Evolutionary conservation across 2,888 invertebrate genomes (phyloP).

Genomic region (Drosophila sordidapex): DNA sequence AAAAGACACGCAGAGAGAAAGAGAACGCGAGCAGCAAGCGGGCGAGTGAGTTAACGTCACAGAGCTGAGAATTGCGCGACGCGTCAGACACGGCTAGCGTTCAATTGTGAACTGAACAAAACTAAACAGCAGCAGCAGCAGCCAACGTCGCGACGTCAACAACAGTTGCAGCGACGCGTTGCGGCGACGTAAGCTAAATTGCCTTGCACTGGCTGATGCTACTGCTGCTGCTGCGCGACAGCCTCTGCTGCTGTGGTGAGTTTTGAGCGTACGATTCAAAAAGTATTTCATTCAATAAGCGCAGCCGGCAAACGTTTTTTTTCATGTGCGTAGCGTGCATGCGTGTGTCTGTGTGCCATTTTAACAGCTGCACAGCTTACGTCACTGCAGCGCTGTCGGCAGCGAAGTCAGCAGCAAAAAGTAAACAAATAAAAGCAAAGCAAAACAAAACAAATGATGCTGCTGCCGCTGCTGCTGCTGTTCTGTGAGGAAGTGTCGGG

Average conservation of each 20-base stretch:
- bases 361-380: constrained; percentile 67
- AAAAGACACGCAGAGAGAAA: constrained; percentile 9
- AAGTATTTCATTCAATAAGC: constrained; percentile 71
- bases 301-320: constrained; percentile 65
- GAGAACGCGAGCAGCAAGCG: constrained; percentile 14
- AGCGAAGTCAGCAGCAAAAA: constrained; percentile 41
- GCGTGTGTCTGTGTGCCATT: constrained; percentile 47
- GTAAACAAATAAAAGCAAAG: constrained; percentile 69
- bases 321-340: constrained; percentile 7
- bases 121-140: constrained; percentile 24
- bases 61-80: constrained; percentile 45
- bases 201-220: constrained; percentile 34
- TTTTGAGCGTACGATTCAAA: constrained; percentile 47
- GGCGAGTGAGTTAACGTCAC: constrained; percentile 29
- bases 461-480: constrained; percentile 15
- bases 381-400: constrained; percentile 49
- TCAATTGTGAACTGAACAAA: constrained; percentile 68
- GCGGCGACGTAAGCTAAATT: constrained; percentile 31
- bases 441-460: constrained; percentile 38
- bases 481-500: constrained; percentile 58
- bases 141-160: constrained; percentile 29
- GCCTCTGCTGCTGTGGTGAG: constrained; percentile 54
- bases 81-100: constrained; percentile 70
- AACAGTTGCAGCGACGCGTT: constrained; percentile 49
- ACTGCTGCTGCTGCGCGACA: constrained; percentile 9